These are phyloP conservation scores for Paramormyrops kingsleyae DNA, from an alignment of 2,113 vertebrate genomes.

Conservation along the genomic window DNA sequence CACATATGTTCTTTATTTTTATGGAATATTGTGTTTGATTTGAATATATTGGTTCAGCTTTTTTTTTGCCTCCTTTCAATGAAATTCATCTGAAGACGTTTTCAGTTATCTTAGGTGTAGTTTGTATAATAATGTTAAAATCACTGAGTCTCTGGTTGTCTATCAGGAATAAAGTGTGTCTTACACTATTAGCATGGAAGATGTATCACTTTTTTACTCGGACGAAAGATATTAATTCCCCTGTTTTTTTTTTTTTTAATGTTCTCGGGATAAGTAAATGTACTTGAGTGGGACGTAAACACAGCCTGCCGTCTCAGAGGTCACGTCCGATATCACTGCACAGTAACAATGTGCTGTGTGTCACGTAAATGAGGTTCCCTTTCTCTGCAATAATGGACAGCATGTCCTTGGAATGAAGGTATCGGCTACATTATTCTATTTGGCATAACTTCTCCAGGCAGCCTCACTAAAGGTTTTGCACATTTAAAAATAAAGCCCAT, in stretches of 20 bases:
- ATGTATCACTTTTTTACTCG: constrained; percentile 35
- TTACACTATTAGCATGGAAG: constrained; percentile 25
- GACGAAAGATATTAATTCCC: constrained; percentile 20
- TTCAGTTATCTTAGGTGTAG: neutral
- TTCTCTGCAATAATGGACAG: constrained; percentile 56
- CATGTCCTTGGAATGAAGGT: constrained; percentile 49
- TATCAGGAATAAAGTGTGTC: constrained; percentile 31
- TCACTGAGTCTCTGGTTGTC: constrained; percentile 27
- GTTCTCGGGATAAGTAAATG: constrained; percentile 23
- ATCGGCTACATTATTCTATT: constrained; percentile 53
- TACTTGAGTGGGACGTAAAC: constrained; percentile 19
- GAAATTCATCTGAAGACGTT: neutral
- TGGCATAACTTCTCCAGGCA: constrained; percentile 37
- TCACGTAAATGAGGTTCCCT: constrained; percentile 60
- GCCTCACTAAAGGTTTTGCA: constrained; percentile 30
- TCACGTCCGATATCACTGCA: constrained; percentile 43
- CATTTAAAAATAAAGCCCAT: neutral
- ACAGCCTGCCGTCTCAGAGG: constrained; percentile 48
- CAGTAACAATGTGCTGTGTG: constrained; percentile 44
- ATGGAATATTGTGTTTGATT: neutral
- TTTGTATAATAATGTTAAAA: neutral
- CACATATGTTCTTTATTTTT: neutral
- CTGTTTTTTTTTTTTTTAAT: constrained; percentile 4
- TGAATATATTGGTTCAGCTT: neutral
- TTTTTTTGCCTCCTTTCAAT: neutral